phyloP scores from a whole-genome alignment of 1,140 invertebrate genomes.

The Carposina sasakii region DNA sequence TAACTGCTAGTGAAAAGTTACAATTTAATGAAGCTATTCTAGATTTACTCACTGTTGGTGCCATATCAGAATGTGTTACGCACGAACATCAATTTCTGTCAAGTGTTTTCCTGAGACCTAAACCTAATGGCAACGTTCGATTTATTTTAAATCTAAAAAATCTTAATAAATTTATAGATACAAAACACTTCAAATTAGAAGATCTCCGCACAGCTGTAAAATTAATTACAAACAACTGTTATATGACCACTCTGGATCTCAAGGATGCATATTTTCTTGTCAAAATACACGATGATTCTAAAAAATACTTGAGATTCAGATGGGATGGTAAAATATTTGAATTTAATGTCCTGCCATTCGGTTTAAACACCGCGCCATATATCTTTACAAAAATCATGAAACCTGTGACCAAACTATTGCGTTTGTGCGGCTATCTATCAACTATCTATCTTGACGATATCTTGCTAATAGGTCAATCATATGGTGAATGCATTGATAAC shows the following conservation, averaged over 20 bases:
- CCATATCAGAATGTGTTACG: slow-evolving; percentile 2
- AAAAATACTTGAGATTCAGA: slow-evolving; percentile 11
- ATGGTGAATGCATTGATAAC: neutral
- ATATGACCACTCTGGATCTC: slow-evolving; percentile 2
- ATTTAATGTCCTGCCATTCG: slow-evolving; percentile 9
- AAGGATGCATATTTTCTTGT: slow-evolving; percentile 9
- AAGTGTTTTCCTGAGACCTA: slow-evolving; percentile 3
- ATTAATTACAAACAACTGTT: neutral
- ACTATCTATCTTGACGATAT: slow-evolving; percentile 5
- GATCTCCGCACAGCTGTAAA: slow-evolving; percentile 8
- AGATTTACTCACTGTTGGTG: neutral
- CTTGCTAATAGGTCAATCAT: slow-evolving; percentile 1
- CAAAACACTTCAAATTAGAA: slow-evolving; percentile 7
- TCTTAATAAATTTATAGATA: slow-evolving; percentile 4
- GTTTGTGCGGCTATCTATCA: neutral
- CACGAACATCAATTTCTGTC: slow-evolving; percentile 3
- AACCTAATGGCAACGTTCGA: slow-evolving; percentile 5
- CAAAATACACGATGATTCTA: neutral
- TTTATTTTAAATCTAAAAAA: slow-evolving; percentile 8
- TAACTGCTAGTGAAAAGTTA: neutral
- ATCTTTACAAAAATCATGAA: slow-evolving; percentile 10
- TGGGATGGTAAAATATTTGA: slow-evolving; percentile 5
- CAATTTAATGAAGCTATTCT: neutral
- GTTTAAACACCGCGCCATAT: neutral
- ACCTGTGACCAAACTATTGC: neutral